Percentiles rank a stretch among this genome's conserved stretches.
Conservation (phyloP, 1,140 invertebrate species). For the Macrocentrus cingulum region DNA sequence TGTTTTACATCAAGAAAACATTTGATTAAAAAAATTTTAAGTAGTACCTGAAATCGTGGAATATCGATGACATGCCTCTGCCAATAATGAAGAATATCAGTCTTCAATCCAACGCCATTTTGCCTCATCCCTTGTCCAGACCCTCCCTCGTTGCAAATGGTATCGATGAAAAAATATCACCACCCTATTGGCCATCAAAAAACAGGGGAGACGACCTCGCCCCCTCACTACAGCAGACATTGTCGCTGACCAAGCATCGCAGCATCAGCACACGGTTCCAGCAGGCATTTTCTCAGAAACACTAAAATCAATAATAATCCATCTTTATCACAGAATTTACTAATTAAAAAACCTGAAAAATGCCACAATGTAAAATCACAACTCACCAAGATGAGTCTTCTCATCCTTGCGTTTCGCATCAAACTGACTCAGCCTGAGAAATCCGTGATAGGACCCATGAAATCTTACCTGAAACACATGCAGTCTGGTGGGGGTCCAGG, state of each 20-base stretch:
- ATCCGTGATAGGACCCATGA: slow-evolving; percentile 46
- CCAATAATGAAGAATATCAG: no score
- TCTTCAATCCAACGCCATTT: slow-evolving; percentile 47
- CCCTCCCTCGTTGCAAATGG: slow-evolving; percentile 40
- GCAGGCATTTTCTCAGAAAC: slow-evolving; percentile 4
- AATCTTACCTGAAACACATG: slow-evolving; percentile 56
- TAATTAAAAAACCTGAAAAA: no score
- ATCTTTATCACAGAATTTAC: slow-evolving; percentile 5
- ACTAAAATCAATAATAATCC: not conserved
- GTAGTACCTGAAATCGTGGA: no score
- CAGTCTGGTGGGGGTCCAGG: slow-evolving; percentile 48
- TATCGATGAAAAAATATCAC: slow-evolving; percentile 54
- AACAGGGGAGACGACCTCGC: slow-evolving; percentile 52
- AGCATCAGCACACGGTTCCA: slow-evolving; percentile 27
- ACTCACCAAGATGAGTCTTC: no score
- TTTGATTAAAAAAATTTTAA: no score
- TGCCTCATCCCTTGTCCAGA: slow-evolving; percentile 37
- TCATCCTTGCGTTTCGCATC: slow-evolving; percentile 7
- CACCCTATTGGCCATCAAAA: slow-evolving; percentile 52
- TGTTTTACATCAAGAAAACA: no score
- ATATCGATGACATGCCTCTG: no score
- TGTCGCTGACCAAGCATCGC: slow-evolving; percentile 56
- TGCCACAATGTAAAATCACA: no score
- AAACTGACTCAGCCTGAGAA: slow-evolving; percentile 29
- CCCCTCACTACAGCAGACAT: slow-evolving; percentile 31